These are phyloP conservation scores for Oophaga sylvatica DNA, from an alignment of 2,797 vertebrate genomes.

Conservation along the genomic window DNA sequence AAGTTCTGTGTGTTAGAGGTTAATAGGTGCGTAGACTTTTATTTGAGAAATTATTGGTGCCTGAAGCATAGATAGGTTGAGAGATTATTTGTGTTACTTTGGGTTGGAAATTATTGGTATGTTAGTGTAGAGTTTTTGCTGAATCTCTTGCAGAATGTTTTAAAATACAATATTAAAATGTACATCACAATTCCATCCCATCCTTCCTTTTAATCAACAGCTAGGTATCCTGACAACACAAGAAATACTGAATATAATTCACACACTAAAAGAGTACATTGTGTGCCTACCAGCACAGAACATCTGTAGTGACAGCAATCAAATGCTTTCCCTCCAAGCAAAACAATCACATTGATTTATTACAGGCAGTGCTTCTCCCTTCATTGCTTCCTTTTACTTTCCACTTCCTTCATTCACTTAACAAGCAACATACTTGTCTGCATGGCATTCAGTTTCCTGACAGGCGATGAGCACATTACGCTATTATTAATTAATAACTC, in stretches of 20 bases:
- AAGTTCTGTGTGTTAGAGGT: no score
- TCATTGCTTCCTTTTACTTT: constrained; percentile 31
- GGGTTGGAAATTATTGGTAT: neutral
- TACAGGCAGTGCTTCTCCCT: constrained; percentile 24
- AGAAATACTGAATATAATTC: constrained; percentile 19
- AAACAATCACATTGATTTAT: constrained; percentile 55
- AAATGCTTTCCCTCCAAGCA: constrained; percentile 42
- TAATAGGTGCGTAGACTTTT: no score
- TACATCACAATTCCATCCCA: neutral
- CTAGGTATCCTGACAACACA: neutral
- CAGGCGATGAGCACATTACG: constrained; percentile 11
- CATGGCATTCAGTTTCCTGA: constrained; percentile 12
- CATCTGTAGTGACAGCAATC: constrained; percentile 41
- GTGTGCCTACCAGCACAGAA: constrained; percentile 11
- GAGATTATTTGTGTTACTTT: neutral
- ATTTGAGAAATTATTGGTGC: no score
- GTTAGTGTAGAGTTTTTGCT: neutral
- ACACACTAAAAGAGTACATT: constrained; percentile 18
- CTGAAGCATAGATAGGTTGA: neutral
- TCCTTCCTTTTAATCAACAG: neutral
- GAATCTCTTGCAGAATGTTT: neutral
- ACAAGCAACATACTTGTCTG: constrained; percentile 3
- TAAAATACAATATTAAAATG: neutral
- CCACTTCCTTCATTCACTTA: constrained; percentile 29
- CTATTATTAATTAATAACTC: constrained; percentile 52